Evolutionary conservation across 2,797 vertebrate species (phyloP).

Genomic region (Anas capensis): DNA sequence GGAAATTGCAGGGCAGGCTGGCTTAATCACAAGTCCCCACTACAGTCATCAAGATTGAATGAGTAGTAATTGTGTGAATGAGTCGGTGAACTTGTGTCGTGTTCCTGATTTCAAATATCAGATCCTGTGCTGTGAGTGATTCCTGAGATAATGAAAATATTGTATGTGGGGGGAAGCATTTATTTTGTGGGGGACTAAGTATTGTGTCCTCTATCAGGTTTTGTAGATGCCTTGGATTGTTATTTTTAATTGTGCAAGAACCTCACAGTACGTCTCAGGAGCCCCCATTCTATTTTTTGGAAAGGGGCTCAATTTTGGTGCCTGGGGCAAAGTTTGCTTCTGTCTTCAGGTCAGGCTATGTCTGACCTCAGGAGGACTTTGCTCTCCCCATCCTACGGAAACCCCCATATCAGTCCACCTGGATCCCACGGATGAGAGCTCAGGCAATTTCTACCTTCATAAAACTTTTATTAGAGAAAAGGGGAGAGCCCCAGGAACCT

Average conservation of each 20-base stretch:
- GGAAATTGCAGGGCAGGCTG: conserved; percentile 59
- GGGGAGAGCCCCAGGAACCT: background rate
- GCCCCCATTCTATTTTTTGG: background rate
- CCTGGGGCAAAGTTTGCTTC: background rate
- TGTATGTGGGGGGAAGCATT: conserved; percentile 13
- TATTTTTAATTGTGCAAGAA: background rate
- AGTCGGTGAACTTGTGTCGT: conserved; percentile 67
- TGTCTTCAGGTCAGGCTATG: background rate
- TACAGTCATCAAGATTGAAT: conserved; percentile 76
- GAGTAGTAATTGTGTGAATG: conserved; percentile 76
- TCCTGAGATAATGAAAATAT: conserved; percentile 56
- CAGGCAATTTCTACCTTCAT: background rate
- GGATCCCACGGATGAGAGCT: background rate
- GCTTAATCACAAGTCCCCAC: conserved; percentile 69
- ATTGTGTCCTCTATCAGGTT: background rate
- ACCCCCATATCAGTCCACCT: accelerated
- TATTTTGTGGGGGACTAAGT: conserved; percentile 31
- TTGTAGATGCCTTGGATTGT: background rate
- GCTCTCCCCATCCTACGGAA: background rate
- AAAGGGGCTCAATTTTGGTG: background rate
- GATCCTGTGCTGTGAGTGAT: conserved; percentile 50
- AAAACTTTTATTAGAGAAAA: background rate
- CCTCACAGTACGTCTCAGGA: background rate
- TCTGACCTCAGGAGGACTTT: background rate
- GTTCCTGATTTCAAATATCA: conserved; percentile 70